phyloP scores from a whole-genome alignment of 2,113 vertebrate species.

The Amia ocellicauda region DNA sequence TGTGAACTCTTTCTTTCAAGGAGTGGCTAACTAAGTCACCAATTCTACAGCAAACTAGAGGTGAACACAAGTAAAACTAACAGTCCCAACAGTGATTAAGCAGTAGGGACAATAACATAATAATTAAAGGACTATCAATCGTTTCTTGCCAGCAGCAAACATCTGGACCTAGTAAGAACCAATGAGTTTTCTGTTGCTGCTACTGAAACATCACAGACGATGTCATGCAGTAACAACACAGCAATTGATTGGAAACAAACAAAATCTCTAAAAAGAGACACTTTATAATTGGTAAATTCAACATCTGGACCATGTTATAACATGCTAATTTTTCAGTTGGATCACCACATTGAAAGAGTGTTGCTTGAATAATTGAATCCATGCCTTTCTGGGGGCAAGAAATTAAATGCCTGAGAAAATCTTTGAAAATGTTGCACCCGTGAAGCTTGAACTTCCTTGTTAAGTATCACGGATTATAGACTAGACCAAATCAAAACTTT shows the following conservation, averaged over 20 bases:
- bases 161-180: conserved; percentile 3
- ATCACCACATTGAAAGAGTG: neutral
- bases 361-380: neutral
- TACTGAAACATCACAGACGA: neutral
- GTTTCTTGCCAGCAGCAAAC: neutral
- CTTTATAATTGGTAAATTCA: neutral
- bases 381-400: neutral
- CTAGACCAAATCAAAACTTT: too few relatives aligned
- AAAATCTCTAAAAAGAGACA: neutral
- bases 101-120: neutral
- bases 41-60: too few relatives aligned
- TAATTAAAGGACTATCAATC: neutral
- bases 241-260: neutral
- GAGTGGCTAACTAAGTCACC: too few relatives aligned
- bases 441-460: too few relatives aligned
- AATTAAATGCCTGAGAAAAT: neutral
- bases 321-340: too few relatives aligned
- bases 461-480: too few relatives aligned
- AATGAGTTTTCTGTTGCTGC: neutral
- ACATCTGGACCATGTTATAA: too few relatives aligned
- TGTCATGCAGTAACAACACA: neutral
- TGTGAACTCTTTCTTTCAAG: too few relatives aligned
- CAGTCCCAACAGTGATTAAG: neutral
- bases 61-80: too few relatives aligned
- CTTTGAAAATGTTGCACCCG: too few relatives aligned